Conservation (phyloP, 2,888 invertebrate species). For the Cheilosia pagana region DNA sequence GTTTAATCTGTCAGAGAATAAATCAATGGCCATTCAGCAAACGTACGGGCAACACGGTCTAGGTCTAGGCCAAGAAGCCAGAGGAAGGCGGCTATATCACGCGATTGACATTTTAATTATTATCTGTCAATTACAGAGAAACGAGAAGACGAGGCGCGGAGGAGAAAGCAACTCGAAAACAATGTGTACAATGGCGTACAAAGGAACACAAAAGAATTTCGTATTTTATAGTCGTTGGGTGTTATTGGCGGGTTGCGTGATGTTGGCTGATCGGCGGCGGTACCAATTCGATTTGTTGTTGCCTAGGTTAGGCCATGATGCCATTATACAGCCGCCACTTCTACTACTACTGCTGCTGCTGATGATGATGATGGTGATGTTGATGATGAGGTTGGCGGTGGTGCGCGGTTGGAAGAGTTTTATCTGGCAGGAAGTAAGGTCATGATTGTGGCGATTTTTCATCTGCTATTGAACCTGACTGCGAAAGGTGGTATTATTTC, state of each 20-base stretch:
- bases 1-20: slow-evolving; percentile 10
- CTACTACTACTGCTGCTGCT: not conserved
- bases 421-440: slow-evolving; percentile 67
- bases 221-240: slow-evolving; percentile 48
- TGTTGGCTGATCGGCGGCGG: slow-evolving; percentile 10
- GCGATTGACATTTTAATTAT: slow-evolving; percentile 74
- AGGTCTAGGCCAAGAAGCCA: slow-evolving; percentile 6
- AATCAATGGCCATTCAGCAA: slow-evolving; percentile 36
- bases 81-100: slow-evolving; percentile 47
- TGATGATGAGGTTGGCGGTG: slow-evolving; percentile 17
- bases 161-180: not conserved
- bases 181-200: slow-evolving; percentile 23
- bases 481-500: slow-evolving; percentile 20
- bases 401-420: slow-evolving; percentile 3
- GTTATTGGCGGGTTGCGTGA: slow-evolving; percentile 68
- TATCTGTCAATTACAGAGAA: slow-evolving; percentile 65
- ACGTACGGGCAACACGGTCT: slow-evolving; percentile 23
- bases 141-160: not conserved
- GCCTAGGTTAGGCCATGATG: slow-evolving; percentile 38
- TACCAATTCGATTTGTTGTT: slow-evolving; percentile 38
- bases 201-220: slow-evolving; percentile 57
- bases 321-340: slow-evolving; percentile 1
- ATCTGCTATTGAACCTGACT: slow-evolving; percentile 67
- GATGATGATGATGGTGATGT: slow-evolving; percentile 26
- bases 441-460: slow-evolving; percentile 65